These are phyloP conservation scores for Cygnus atratus DNA, from an alignment of 2,113 vertebrate genomes.

Conservation along the genomic window DNA sequence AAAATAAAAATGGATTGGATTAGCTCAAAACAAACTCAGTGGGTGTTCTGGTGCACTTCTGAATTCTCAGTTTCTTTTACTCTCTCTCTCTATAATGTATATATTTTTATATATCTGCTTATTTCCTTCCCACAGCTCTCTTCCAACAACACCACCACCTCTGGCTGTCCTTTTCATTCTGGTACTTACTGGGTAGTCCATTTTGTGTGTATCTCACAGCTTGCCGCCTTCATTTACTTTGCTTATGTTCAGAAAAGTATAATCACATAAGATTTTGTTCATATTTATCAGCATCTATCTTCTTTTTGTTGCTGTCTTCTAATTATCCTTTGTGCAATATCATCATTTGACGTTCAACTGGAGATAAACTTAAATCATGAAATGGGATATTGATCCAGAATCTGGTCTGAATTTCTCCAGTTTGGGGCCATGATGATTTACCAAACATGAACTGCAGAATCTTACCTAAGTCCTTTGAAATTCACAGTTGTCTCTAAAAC, in stretches of 20 bases:
- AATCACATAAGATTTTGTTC: not conserved
- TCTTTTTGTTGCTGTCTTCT: not conserved
- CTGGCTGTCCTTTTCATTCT: not conserved
- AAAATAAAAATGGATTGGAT: not conserved
- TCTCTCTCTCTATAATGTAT: not conserved
- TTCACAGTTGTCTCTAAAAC: accelerated
- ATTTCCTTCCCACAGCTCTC: not conserved
- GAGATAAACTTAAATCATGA: not conserved
- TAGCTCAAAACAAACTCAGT: conserved; percentile 13
- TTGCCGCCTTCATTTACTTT: not conserved
- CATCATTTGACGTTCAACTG: not conserved
- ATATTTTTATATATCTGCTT: not conserved
- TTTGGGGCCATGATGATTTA: not conserved
- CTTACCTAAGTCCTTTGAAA: not conserved
- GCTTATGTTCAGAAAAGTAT: not conserved
- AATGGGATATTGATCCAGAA: not conserved
- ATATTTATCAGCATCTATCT: accelerated
- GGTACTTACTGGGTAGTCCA: not conserved
- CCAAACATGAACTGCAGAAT: not conserved
- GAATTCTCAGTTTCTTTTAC: not conserved
- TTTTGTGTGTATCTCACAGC: not conserved
- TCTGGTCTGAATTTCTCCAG: not conserved
- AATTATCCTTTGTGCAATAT: not conserved
- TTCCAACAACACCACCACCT: not conserved
- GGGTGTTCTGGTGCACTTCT: not conserved